Base-by-base conservation (phyloP, 2,113 vertebrate species). In the Oreocharis arfaki region DNA sequence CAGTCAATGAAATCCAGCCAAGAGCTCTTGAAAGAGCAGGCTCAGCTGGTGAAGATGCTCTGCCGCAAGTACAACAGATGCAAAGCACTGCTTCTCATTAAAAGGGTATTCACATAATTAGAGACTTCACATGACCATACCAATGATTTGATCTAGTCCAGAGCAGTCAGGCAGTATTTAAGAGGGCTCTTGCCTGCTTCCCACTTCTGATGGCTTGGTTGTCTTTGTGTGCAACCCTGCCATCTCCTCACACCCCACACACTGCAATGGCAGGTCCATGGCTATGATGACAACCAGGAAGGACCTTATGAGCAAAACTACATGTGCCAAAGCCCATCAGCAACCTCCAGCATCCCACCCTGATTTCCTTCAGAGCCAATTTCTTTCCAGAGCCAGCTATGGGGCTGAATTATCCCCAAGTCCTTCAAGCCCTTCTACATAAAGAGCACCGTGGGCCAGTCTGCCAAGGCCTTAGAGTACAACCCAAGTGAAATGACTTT, bases 81-180 rank as follows among this genome's bases (percentile, higher is more conserved):
- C 77, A 94, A 97, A 95, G 87, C 91, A 92, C 73, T 95, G 93
- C 96, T 97, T 96, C 96, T 97, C 97, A 98, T 97, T 97, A 97
- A 95, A 90, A 46, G 93, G 92, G 90, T 93, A 97, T 84, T 84
- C 70, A 35, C 9, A 23, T 97, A 97, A 98, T 97, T 96, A 98
- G 85, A 98, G 96, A 95, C 96, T 97, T 69, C 81, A 84, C 84
- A 75, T 67, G 3, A 27, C 87, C 94, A 84, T 90, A 83, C 76
- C 85, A 67, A 59, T n/a, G 79, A 93, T 84, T 90, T 82, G 89
- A 94, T 81, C 55, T 68, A 90, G 94, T 30, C 84, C 88, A 88
- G 74, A 78, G 64, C 85, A 67, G 50, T 63, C 8, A 7, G 68
- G 53, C 76, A 94, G 84, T 69, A 26, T 84, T 81, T 74, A 92